phyloP scores from a whole-genome alignment of 2,888 invertebrate genomes.

The Aradus depressus region DNA sequence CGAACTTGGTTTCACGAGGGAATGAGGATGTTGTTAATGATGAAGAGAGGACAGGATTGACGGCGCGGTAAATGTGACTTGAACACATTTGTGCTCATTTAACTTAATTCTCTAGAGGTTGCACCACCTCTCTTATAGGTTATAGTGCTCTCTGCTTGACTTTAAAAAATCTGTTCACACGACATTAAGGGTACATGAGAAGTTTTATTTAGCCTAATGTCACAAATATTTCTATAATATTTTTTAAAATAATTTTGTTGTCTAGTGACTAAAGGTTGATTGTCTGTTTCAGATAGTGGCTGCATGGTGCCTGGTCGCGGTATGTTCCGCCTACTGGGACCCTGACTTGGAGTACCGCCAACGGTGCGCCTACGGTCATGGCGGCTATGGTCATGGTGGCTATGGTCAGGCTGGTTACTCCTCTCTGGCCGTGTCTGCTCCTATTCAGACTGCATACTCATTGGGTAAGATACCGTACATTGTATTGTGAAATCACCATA shows the following conservation, averaged over 20 bases:
- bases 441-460: slow-evolving; percentile 2
- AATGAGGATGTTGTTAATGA: too few species aligned
- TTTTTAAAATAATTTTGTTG: background rate
- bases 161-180: too few species aligned
- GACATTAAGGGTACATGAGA: too few species aligned
- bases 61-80: too few species aligned
- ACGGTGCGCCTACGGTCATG: slow-evolving; percentile 24
- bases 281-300: slow-evolving; percentile 2
- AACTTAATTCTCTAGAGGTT: too few species aligned
- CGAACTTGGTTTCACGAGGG: too few species aligned
- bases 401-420: slow-evolving; percentile 2
- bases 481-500: too few species aligned
- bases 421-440: background rate
- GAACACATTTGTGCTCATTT: too few species aligned
- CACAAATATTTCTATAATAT: background rate
- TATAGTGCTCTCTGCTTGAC: too few species aligned
- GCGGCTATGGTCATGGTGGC: slow-evolving; percentile 1
- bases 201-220: too few species aligned
- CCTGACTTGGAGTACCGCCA: slow-evolving; percentile 27
- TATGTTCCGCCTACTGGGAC: slow-evolving; percentile 22
- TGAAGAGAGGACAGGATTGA: too few species aligned
- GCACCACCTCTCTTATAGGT: too few species aligned
- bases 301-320: slow-evolving; percentile 10
- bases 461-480: slow-evolving; percentile 5
- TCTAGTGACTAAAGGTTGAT: background rate